phyloP scores from a whole-genome alignment of 2,888 invertebrate species.

The Sturmia bella region DNA sequence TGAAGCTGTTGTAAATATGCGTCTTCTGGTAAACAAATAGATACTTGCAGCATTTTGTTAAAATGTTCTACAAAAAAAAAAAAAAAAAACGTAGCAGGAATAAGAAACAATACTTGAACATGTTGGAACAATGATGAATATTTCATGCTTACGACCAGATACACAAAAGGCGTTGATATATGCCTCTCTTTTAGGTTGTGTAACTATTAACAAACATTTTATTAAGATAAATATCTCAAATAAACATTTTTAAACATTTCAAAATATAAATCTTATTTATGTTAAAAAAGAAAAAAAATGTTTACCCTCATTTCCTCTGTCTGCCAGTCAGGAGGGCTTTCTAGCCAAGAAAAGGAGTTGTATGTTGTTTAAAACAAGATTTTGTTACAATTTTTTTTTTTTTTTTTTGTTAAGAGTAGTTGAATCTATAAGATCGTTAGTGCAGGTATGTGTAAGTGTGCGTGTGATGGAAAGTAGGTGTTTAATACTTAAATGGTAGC shows the following conservation, averaged over 20 bases:
- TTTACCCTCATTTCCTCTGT: neutral
- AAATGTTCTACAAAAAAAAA: conserved; percentile 29
- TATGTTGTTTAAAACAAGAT: neutral
- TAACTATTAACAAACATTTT: conserved; percentile 68
- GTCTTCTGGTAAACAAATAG: conserved; percentile 40
- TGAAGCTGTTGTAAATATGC: conserved; percentile 51
- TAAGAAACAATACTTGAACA: conserved; percentile 19
- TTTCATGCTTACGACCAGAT: conserved; percentile 19
- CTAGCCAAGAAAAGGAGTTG: conserved; percentile 2
- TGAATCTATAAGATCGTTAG: neutral
- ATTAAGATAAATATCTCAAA: conserved; percentile 67
- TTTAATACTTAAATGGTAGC: conserved; percentile 62
- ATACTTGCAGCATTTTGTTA: conserved; percentile 53
- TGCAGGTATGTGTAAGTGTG: no score
- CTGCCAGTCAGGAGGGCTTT: conserved; percentile 8
- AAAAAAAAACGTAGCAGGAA: neutral
- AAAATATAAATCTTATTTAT: conserved; percentile 70
- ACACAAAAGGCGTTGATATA: conserved; percentile 69
- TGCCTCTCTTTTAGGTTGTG: conserved; percentile 60
- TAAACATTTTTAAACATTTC: conserved; percentile 61
- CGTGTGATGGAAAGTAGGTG: conserved; percentile 55
- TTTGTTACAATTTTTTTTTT: conserved; percentile 28
- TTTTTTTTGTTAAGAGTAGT: neutral
- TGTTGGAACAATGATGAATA: conserved; percentile 33
- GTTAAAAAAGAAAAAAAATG: conserved; percentile 15